Evolutionary conservation across 2,888 invertebrate species (phyloP), one percentile per base, ranked within the genome.

Genomic region (Pristionchus entomophagus): DNA sequence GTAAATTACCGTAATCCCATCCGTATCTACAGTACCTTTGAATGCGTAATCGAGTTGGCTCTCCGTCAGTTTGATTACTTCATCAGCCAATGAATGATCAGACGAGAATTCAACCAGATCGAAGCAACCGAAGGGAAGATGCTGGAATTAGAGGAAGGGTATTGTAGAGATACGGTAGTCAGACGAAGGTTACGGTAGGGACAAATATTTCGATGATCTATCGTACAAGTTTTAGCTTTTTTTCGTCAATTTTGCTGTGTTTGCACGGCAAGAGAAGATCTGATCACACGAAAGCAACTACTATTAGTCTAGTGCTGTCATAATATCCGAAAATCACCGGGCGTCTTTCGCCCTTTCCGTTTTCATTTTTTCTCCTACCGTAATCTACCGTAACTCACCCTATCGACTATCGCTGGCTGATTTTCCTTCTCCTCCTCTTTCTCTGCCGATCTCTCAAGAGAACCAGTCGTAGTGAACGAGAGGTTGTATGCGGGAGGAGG

Each of bases 11-110:
- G n/a, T 73, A 35, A 17, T 22, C 35, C 41, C 73, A n/a, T n/a
- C n/a, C n/a, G n/a, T n/a, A n/a, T n/a, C 51, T 51, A 77, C 49
- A 41, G 35, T 41, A 82, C 82, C 84, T 45, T 62, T 85, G 26
- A 85, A 56, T 19, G 85, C 85, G 56, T 85, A 85, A 56, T 85
- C 85, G 73, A 85, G 56, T 41, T 85, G 85, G 38, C 35, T 38
- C 38, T 85, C 41, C 12, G 56, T 45, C 73, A 85, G 85, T n/a
- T 38, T 6, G 38, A 51, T n/a, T 29, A 84, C 84, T 53, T 73
- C 84, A 0, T 32, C 38, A 0, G 53, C 35, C 22, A 84, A 56
- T 5, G 49, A 14, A 73, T 84, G 84, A 3, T 12, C 38, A 32
- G 41, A 22, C n/a, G 84, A 26, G 53, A 73, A n/a, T 2, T 32